Conservation (phyloP, 1,140 invertebrate species). For the Cephus cinctus region DNA sequence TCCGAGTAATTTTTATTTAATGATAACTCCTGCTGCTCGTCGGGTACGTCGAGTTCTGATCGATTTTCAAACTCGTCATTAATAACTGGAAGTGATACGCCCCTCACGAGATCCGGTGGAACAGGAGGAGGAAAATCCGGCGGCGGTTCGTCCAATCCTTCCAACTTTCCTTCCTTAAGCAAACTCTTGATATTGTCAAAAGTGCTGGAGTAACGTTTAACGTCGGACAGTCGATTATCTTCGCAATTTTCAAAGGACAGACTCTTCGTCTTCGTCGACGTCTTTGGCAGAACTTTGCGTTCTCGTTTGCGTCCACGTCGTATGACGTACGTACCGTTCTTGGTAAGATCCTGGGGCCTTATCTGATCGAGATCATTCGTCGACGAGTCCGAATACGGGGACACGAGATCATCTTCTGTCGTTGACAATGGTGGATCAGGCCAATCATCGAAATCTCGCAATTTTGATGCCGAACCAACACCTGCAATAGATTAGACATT, state of each 20-base stretch:
- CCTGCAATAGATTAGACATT: conserved; percentile 52
- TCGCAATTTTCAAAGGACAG: conserved; percentile 48
- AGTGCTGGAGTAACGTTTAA: conserved; percentile 72
- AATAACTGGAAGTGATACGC: conserved; percentile 66
- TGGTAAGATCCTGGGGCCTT: conserved; percentile 59
- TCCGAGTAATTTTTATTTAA: conserved; percentile 8
- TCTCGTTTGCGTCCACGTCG: conserved; percentile 64
- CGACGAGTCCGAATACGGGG: conserved; percentile 66
- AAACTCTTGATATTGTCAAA: conserved; percentile 78
- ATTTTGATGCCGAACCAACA: conserved; percentile 60
- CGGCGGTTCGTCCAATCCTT: conserved; percentile 57
- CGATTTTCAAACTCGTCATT: conserved; percentile 49
- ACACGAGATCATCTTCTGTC: conserved; percentile 65
- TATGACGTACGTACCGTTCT: conserved; percentile 72
- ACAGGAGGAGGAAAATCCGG: conserved; percentile 54
- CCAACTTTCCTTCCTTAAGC: conserved; percentile 58
- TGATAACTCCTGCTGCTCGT: conserved; percentile 45
- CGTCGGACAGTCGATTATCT: conserved; percentile 59
- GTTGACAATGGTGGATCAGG: conserved; percentile 62
- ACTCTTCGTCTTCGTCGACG: conserved; percentile 50
- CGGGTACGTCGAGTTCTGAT: conserved; percentile 33
- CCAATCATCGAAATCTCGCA: conserved; percentile 67
- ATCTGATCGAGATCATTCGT: conserved; percentile 56
- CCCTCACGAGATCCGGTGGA: conserved; percentile 64
- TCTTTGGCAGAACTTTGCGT: conserved; percentile 53